Base-by-base conservation (phyloP, 2,888 invertebrate genomes). In the Stenchaetothrips biformis region DNA sequence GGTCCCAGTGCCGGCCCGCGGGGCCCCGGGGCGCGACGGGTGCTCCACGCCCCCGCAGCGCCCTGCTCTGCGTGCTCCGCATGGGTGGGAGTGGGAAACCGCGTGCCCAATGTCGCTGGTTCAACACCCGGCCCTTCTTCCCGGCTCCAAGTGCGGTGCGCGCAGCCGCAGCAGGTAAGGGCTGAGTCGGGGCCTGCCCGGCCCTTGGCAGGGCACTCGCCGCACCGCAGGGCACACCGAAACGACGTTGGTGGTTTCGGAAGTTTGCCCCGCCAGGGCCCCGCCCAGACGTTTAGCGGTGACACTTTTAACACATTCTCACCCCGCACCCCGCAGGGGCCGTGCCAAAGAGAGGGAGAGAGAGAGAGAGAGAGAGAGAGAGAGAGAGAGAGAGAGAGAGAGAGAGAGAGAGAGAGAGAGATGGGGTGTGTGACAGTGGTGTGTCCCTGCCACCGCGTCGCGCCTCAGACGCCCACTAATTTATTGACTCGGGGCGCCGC, bases 221-320 rank as follows among this genome's bases (percentile, higher is more conserved):
- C 59, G 37, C 59, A 18, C 59, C 18, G 59, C 13, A 16, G 53
- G 53, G 53, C 59, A 37, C 16, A 16, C 59, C 18, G 18, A 59
- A 74, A 21, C 67, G 67, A 74, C 67, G 67, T 74, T 74, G 67
- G 67, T 74, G 67, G 67, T 21, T 74, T 74, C 25, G 9, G 67
- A 21, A 21, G 25, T n/a, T 74, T 25, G 67, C 67, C 25, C 67
- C 67, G 67, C 67, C 67, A 25, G 25, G 67, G 67, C 67, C 25
- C 67, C 67, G 67, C 67, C 67, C 67, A 74, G 67, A 74, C 67
- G 67, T 74, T 74, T 74, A 74, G 67, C 67, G 67, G 67, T 74
- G 67, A 74, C 67, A 74, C 67, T 74, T 74, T 25, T 74, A 74
- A 74, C 67, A 74, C 67, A 74, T 74, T 74, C 67, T 74, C 67